These are phyloP conservation scores for Drosophila buzzatii DNA, from an alignment of 2,888 invertebrate genomes.

Conservation along the genomic window DNA sequence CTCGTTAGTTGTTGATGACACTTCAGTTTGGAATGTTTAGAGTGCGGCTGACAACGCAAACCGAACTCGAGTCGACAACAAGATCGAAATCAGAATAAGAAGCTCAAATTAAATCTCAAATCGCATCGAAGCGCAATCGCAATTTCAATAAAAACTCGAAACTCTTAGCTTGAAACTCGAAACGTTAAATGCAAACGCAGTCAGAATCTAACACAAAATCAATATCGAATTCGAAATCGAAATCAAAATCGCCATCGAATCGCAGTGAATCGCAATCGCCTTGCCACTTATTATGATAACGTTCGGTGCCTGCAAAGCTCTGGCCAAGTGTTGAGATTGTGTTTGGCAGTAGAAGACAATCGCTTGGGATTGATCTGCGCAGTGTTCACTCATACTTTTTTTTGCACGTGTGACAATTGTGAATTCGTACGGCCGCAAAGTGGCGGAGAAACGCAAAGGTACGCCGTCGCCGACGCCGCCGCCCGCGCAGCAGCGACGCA, in stretches of 20 bases:
- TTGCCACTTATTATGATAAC: slow-evolving; percentile 14
- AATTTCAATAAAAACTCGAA: no score
- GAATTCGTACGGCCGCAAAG: slow-evolving; percentile 74
- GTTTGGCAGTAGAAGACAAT: neutral
- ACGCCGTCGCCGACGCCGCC: slow-evolving; percentile 81
- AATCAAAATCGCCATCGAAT: neutral
- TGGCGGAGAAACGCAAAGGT: slow-evolving; percentile 85
- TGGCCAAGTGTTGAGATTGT: slow-evolving; percentile 12
- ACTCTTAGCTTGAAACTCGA: slow-evolving; percentile 1
- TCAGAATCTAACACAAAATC: neutral
- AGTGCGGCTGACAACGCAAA: slow-evolving; percentile 72
- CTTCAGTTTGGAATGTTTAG: slow-evolving; percentile 84
- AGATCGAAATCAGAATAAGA: slow-evolving; percentile 22
- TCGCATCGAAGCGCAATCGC: neutral
- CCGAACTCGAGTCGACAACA: slow-evolving; percentile 30
- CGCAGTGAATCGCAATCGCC: slow-evolving; percentile 8
- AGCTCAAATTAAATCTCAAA: neutral
- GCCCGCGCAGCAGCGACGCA: slow-evolving; percentile 82
- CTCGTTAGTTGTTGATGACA: slow-evolving; percentile 85
- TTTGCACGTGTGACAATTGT: slow-evolving; percentile 34
- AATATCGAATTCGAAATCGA: no score
- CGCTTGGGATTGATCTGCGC: neutral
- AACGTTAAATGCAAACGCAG: neutral
- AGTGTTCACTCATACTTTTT: slow-evolving; percentile 6
- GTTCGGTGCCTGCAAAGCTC: slow-evolving; percentile 6